Percentiles rank a stretch among this genome's conserved stretches.
Conservation (phyloP, 2,888 invertebrate genomes). For the Hetaerina titia region DNA sequence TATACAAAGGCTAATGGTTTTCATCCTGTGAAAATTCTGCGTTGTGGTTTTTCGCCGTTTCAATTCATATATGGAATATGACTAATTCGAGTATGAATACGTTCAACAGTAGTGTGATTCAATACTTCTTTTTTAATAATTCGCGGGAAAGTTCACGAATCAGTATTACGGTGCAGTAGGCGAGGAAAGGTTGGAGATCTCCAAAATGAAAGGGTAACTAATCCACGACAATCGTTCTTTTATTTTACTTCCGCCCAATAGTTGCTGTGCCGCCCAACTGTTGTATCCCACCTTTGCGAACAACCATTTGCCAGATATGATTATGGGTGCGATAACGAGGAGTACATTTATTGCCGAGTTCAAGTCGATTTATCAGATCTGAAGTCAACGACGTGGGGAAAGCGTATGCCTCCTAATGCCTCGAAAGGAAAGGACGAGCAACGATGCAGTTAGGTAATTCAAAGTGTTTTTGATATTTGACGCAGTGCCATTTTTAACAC, state of each 20-base stretch:
- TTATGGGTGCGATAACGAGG: background rate
- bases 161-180: background rate
- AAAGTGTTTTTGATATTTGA: too few relatives aligned
- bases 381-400: too few relatives aligned
- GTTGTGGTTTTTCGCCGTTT: too few relatives aligned
- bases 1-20: too few relatives aligned
- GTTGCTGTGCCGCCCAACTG: background rate
- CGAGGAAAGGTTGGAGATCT: background rate
- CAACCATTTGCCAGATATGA: background rate
- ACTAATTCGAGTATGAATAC: too few relatives aligned
- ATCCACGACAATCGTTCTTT: background rate
- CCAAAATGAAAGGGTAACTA: background rate
- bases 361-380: too few relatives aligned
- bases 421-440: too few relatives aligned
- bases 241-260: background rate
- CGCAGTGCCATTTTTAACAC: too few relatives aligned
- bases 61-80: too few relatives aligned
- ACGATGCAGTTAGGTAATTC: too few relatives aligned
- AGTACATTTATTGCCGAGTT: background rate
- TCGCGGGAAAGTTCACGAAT: background rate
- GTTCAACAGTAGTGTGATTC: background rate
- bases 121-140: background rate
- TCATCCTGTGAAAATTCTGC: too few relatives aligned
- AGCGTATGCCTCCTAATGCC: too few relatives aligned
- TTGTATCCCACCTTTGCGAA: background rate